phyloP scores from a whole-genome alignment of 2,113 vertebrate species.

The Vidua chalybeata region DNA sequence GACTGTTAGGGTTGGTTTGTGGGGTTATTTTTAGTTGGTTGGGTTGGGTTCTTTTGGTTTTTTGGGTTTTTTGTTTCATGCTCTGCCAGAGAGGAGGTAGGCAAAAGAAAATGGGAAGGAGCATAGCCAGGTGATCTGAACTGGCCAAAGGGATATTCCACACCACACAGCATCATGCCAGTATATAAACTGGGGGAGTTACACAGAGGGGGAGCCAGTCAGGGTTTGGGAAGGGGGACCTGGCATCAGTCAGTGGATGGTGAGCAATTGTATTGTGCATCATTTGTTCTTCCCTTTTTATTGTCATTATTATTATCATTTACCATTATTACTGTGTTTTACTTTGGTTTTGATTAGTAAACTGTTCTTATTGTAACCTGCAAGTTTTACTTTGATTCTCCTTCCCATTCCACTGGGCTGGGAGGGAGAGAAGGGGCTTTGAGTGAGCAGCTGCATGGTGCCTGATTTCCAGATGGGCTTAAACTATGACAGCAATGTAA shows the following conservation, averaged over 20 bases:
- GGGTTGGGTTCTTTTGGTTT: fast-evolving
- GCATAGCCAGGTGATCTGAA: not conserved
- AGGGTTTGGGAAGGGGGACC: not conserved
- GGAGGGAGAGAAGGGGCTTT: not conserved
- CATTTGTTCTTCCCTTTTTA: not conserved
- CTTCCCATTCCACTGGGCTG: not conserved
- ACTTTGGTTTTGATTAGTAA: not conserved
- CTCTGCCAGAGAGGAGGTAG: not conserved
- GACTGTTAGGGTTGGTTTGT: not conserved
- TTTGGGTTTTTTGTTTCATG: not conserved
- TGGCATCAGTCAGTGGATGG: not conserved
- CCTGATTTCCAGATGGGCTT: not conserved
- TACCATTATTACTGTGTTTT: not conserved
- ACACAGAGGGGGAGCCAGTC: fast-evolving
- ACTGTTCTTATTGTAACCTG: not conserved
- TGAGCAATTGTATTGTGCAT: not conserved
- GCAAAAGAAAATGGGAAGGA: not conserved
- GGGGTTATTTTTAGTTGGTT: not conserved
- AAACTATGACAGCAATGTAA: not conserved
- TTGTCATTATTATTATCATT: not conserved
- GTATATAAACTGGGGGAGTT: not conserved
- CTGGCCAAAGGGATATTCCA: not conserved
- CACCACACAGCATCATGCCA: not conserved
- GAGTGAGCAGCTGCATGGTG: not conserved
- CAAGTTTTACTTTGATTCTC: not conserved